Evolutionary conservation across 2,888 invertebrate species (phyloP).

Genomic region (Shargacucullia verbasci): DNA sequence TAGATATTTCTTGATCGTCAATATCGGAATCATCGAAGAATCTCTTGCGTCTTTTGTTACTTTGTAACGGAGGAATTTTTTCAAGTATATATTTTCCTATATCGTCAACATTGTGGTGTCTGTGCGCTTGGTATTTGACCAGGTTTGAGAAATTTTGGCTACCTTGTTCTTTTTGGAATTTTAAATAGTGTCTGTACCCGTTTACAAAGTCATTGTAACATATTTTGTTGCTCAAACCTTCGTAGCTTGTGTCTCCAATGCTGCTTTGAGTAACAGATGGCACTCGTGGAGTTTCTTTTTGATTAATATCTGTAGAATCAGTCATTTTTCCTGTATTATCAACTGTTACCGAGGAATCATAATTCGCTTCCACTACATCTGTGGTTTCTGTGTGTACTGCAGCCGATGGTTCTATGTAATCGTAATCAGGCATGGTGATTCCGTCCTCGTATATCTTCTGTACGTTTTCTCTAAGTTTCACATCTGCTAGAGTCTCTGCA

Average conservation of each 20-base stretch:
- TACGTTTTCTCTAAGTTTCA: conserved; percentile 51
- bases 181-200: conserved; percentile 79
- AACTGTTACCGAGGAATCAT: conserved; percentile 2
- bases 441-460: conserved; percentile 56
- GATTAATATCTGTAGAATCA: neutral
- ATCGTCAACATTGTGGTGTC: conserved; percentile 80
- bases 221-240: conserved; percentile 71
- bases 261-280: neutral
- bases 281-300: neutral
- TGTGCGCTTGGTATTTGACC: conserved; percentile 80
- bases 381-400: no score
- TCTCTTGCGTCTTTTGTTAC: conserved; percentile 45
- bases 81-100: conserved; percentile 81
- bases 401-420: conserved; percentile 39
- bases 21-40: conserved; percentile 71
- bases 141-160: conserved; percentile 75
- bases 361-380: conserved; percentile 1
- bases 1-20: conserved; percentile 76
- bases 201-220: conserved; percentile 78
- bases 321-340: neutral
- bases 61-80: conserved; percentile 73
- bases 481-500: conserved; percentile 54
- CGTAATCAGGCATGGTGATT: conserved; percentile 55
- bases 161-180: conserved; percentile 73
- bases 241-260: conserved; percentile 59